Conservation (phyloP, 2,113 vertebrate species). For the Cyrtonyx montezumae region DNA sequence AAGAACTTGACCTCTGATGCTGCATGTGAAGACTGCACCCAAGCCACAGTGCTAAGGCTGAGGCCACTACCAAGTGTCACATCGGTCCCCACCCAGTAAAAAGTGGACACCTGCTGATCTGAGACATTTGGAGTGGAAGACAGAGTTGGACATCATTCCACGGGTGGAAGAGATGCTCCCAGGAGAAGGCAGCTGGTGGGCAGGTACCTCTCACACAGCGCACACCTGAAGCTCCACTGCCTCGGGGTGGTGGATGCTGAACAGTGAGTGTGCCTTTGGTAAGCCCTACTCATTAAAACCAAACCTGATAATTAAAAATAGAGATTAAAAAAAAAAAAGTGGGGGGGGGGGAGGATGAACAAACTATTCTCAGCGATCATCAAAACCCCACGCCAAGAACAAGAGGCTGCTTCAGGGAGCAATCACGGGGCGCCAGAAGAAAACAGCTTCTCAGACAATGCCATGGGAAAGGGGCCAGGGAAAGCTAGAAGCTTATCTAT, state of each 20-base stretch:
- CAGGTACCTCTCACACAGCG: background rate
- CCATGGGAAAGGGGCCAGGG: conserved; percentile 71
- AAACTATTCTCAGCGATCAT: conserved; percentile 49
- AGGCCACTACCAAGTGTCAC: background rate
- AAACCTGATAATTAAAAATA: background rate
- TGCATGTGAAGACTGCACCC: background rate
- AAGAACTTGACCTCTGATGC: rapidly evolving
- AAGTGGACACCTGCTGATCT: background rate
- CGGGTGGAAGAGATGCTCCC: background rate
- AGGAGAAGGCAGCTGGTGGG: background rate
- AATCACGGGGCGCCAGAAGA: conserved; percentile 40
- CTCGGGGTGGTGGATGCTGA: background rate
- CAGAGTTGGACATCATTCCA: too few species aligned
- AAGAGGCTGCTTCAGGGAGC: conserved; percentile 29
- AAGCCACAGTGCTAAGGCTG: background rate
- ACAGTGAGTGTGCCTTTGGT: background rate
- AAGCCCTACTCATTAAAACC: background rate
- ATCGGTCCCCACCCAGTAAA: rapidly evolving
- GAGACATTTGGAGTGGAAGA: background rate
- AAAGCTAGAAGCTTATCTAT: conserved; percentile 70
- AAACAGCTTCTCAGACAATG: conserved; percentile 69
- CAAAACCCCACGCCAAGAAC: conserved; percentile 41
- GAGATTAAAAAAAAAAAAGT: background rate
- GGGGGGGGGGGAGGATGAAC: background rate
- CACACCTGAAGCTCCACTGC: background rate